Evolutionary conservation across 2,113 vertebrate genomes (phyloP).

Genomic region (Equus przewalskii): DNA sequence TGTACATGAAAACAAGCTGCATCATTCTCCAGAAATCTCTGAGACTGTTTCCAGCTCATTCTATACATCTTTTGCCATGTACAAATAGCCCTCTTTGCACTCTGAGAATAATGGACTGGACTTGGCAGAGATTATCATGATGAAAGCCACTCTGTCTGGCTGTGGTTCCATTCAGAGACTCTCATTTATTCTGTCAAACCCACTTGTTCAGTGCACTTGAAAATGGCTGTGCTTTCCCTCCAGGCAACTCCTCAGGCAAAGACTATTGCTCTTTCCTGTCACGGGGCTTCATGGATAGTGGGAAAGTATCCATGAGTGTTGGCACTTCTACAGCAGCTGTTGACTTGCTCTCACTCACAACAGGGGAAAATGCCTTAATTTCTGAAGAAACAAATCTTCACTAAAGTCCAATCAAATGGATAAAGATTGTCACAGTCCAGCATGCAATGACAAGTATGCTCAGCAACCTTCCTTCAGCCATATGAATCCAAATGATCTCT

Average conservation of each 20-base stretch:
- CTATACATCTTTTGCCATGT: not conserved
- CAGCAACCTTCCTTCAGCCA: not conserved
- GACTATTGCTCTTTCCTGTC: slow-evolving; percentile 6
- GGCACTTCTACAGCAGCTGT: slow-evolving; percentile 37
- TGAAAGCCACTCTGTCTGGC: not conserved
- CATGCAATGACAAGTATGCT: not conserved
- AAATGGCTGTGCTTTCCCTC: slow-evolving; percentile 40
- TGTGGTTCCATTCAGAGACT: slow-evolving; percentile 14
- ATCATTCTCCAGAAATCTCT: not conserved
- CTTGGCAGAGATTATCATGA: not conserved
- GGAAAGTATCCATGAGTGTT: slow-evolving; percentile 22
- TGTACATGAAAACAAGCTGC: not conserved
- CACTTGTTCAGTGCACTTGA: slow-evolving; percentile 21
- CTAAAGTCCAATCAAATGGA: not conserved
- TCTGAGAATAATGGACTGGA: not conserved
- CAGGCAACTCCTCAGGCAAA: slow-evolving; percentile 47
- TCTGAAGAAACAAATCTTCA: slow-evolving; percentile 52
- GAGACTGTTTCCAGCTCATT: not conserved
- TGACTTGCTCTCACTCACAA: slow-evolving; percentile 3
- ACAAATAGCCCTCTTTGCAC: not conserved
- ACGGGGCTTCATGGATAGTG: slow-evolving; percentile 58
- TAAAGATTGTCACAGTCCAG: not conserved
- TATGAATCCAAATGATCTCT: not conserved
- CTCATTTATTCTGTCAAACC: slow-evolving; percentile 21
- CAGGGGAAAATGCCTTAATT: not conserved